Percentiles rank a stretch among this genome's conserved stretches.
Conservation (phyloP, 2,888 invertebrate species). For the Herminia tarsipennalis region DNA sequence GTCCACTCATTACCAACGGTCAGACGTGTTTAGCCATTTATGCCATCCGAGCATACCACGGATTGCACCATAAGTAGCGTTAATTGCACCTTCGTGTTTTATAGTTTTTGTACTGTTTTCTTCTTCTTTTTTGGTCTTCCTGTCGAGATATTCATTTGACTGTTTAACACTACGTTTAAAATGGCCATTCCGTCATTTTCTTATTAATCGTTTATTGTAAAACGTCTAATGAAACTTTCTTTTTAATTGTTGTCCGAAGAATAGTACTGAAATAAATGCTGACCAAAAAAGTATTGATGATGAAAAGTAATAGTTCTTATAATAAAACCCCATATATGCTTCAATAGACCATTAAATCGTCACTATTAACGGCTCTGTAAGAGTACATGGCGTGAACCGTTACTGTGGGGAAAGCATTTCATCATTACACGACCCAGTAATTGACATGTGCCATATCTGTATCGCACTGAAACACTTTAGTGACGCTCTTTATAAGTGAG, state of each 20-base stretch:
- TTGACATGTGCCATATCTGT: slow-evolving; percentile 44
- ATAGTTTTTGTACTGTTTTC: slow-evolving; percentile 3
- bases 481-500: background rate
- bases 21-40: slow-evolving; percentile 37
- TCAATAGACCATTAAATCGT: slow-evolving; percentile 41
- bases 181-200: background rate
- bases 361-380: slow-evolving; percentile 29
- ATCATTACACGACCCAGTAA: slow-evolving; percentile 44
- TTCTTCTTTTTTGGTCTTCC: slow-evolving; percentile 4
- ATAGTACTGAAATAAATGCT: background rate
- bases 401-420: slow-evolving; percentile 38
- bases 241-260: background rate
- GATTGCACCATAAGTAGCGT: slow-evolving; percentile 32
- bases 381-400: slow-evolving; percentile 35
- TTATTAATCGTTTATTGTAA: background rate
- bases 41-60: slow-evolving; percentile 36
- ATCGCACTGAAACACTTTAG: slow-evolving; percentile 29
- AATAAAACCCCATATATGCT: slow-evolving; percentile 23
- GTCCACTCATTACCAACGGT: slow-evolving; percentile 56
- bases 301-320: slow-evolving; percentile 8
- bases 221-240: background rate
- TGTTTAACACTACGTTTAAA: no score
- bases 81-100: slow-evolving; percentile 35
- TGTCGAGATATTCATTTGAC: background rate
- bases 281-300: background rate